A percentile compares a stretch with the other conserved stretches of the same genome.
These are phyloP conservation scores for Leptinotarsa undecemlineata DNA, from an alignment of 1,140 invertebrate species.

Conservation along the genomic window DNA sequence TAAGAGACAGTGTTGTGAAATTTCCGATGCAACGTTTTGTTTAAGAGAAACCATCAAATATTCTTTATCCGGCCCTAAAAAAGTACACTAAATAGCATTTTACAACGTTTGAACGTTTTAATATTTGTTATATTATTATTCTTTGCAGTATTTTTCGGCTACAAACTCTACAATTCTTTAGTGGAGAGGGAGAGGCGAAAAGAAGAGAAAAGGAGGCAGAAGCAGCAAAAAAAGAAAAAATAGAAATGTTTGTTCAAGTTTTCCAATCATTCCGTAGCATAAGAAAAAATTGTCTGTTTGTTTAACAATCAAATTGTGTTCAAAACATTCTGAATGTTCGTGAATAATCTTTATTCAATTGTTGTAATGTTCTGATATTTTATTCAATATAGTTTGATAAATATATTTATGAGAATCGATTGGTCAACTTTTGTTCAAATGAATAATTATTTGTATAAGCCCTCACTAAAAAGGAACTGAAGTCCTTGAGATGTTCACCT, in stretches of 20 bases:
- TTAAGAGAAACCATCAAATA: no score
- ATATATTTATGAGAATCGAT: conserved; percentile 12
- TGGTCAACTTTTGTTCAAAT: no score
- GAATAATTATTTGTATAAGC: no score
- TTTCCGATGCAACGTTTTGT: no score
- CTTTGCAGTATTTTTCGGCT: conserved; percentile 79
- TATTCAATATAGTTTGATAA: conserved; percentile 20
- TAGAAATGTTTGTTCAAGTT: conserved; percentile 37
- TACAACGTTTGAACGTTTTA: no score
- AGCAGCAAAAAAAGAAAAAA: conserved; percentile 66
- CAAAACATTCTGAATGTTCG: conserved; percentile 12
- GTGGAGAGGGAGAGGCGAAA: conserved; percentile 70
- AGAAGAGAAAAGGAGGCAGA: conserved; percentile 72
- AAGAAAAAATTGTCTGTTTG: background rate
- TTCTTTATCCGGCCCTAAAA: no score
- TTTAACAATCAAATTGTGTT: conserved; percentile 15
- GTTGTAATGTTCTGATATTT: conserved; percentile 25
- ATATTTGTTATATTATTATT: conserved; percentile 6
- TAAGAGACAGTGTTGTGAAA: no score
- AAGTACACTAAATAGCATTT: no score
- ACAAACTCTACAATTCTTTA: conserved; percentile 78
- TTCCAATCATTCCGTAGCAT: conserved; percentile 9
- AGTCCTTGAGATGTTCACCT: no score
- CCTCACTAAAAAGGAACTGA: no score
- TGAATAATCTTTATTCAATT: conserved; percentile 12